Percentiles rank a stretch among this genome's conserved stretches.
phyloP scores from a whole-genome alignment of 37 sponge, comb jelly and placozoan genomes.

The Eunapius fragilis region DNA sequence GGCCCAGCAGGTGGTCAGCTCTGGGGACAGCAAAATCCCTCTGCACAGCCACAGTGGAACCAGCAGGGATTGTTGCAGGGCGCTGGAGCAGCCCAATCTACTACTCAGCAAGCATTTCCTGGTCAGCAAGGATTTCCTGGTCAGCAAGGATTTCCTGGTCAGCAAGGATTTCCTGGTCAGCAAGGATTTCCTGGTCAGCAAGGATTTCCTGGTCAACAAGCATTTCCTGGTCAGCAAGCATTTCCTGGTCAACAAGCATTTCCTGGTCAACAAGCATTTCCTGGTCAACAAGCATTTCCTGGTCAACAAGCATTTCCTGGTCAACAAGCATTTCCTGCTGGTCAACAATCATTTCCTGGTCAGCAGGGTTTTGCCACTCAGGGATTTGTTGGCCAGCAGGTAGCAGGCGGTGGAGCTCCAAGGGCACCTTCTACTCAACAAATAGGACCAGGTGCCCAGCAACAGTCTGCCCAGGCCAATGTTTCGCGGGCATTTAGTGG shows the following conservation, averaged over 20 bases:
- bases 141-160: neutral
- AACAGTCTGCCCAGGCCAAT: conserved; percentile 1
- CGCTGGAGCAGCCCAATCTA: neutral
- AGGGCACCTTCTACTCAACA: neutral
- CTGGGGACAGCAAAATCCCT: neutral
- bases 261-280: too few species aligned
- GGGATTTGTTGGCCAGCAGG: neutral
- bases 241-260: neutral
- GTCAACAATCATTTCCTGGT: too few species aligned
- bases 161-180: neutral
- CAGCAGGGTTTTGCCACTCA: too few species aligned
- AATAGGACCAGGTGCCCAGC: neutral
- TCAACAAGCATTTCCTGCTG: neutral
- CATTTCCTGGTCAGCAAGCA: neutral
- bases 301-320: neutral
- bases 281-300: neutral
- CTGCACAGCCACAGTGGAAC: neutral
- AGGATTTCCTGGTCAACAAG: neutral
- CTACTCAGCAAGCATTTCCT: neutral
- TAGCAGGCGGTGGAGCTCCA: neutral
- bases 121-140: neutral
- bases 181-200: neutral
- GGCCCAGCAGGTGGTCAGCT: neutral
- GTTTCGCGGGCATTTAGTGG: neutral
- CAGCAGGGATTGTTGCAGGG: neutral